phyloP scores from a whole-genome alignment of 2,113 vertebrate genomes.

The Bucco capensis region DNA sequence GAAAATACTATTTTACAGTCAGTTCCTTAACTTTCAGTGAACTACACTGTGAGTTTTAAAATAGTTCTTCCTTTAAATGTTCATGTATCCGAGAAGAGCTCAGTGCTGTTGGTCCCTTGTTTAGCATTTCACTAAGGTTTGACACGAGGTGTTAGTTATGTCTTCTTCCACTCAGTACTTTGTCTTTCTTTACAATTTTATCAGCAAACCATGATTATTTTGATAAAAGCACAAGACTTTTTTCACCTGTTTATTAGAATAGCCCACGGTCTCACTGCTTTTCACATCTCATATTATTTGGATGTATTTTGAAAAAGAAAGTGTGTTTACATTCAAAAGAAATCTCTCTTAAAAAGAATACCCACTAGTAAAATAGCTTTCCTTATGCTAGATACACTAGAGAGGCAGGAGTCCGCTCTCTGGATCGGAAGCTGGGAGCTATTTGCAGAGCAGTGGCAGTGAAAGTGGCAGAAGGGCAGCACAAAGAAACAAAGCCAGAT shows the following conservation, averaged over 20 bases:
- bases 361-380: background rate
- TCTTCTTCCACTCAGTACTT: background rate
- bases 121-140: background rate
- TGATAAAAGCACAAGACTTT: background rate
- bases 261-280: background rate
- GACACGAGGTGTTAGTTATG: background rate
- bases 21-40: background rate
- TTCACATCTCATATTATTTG: background rate
- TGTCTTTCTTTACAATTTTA: background rate
- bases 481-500: conserved; percentile 73
- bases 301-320: background rate
- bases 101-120: background rate
- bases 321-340: background rate
- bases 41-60: background rate
- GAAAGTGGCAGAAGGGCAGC: conserved; percentile 90
- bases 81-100: background rate
- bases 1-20: background rate
- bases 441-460: conserved; percentile 94
- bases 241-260: background rate
- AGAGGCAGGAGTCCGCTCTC: conserved; percentile 93
- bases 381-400: conserved; percentile 82
- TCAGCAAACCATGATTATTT: background rate
- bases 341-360: background rate
- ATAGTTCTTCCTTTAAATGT: background rate
- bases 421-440: conserved; percentile 91